phyloP scores from a whole-genome alignment of 2,113 vertebrate species.

The Brienomyrus longianalis region DNA sequence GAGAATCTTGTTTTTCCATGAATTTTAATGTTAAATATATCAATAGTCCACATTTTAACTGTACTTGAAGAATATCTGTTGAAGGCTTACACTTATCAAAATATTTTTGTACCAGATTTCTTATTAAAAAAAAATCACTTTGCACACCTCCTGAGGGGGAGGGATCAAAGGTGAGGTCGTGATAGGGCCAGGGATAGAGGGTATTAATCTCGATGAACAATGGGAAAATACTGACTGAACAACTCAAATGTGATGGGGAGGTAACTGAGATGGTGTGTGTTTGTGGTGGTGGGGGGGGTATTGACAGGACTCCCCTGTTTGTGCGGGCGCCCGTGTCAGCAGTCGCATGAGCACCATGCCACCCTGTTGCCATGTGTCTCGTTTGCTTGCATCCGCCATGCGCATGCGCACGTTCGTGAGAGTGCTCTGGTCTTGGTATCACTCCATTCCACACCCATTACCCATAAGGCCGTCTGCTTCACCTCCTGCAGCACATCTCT shows the following conservation, averaged over 20 bases:
- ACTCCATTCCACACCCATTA: not conserved
- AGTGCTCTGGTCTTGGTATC: not conserved
- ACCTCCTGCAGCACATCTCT: not conserved
- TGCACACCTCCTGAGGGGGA: not conserved
- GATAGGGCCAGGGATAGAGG: not conserved
- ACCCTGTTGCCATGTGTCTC: not conserved
- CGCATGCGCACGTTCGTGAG: not conserved
- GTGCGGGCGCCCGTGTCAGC: not conserved
- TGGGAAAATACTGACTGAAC: not conserved
- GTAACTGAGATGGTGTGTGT: not conserved
- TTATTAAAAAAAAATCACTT: not conserved
- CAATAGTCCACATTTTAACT: not conserved
- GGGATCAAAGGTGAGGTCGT: not conserved
- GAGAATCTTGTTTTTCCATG: not conserved
- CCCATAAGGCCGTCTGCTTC: not conserved
- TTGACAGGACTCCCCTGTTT: not conserved
- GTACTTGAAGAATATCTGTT: not conserved
- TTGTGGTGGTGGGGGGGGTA: not conserved
- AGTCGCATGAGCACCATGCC: not conserved
- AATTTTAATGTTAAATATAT: not conserved
- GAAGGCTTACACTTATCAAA: not conserved
- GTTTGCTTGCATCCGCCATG: not conserved
- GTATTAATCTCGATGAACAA: not conserved
- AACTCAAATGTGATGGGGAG: not conserved
- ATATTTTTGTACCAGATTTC: not conserved